These are phyloP conservation scores for Chionomys nivalis DNA, from an alignment of 2,113 vertebrate species.

Conservation along the genomic window DNA sequence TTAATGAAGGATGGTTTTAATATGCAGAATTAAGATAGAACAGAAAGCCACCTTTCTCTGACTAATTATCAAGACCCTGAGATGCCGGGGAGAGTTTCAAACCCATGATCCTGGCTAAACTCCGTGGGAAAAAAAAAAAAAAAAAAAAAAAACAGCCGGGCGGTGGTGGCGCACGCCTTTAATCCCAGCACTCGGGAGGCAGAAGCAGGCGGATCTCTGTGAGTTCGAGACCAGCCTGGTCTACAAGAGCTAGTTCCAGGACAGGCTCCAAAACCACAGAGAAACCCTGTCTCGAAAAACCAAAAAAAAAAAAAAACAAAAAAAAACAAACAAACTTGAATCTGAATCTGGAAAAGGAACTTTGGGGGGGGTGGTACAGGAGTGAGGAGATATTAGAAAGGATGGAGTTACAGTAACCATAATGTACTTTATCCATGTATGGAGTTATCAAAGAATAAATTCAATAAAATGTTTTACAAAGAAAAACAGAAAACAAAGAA, in stretches of 20 bases:
- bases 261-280: too few relatives aligned
- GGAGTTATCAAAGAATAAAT: not conserved
- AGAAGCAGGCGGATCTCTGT: too few relatives aligned
- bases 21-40: not conserved
- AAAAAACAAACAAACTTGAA: not conserved
- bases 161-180: too few relatives aligned
- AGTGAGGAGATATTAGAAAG: not conserved
- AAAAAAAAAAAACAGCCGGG: too few relatives aligned
- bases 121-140: not conserved
- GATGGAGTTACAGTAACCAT: not conserved
- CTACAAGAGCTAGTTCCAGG: too few relatives aligned
- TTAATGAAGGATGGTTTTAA: not conserved
- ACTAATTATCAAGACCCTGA: not conserved
- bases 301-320: not conserved
- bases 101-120: not conserved
- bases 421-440: not conserved
- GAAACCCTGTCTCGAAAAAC: too few relatives aligned
- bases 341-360: not conserved
- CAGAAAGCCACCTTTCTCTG: not conserved
- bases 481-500: not conserved
- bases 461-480: not conserved
- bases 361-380: not conserved
- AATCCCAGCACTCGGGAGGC: too few relatives aligned
- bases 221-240: too few relatives aligned
- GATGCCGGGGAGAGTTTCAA: not conserved